Evolutionary conservation across 1,140 invertebrate species (phyloP), one percentile per base, ranked within the genome.

Genomic region (Pseudomyrmex concolor): DNA sequence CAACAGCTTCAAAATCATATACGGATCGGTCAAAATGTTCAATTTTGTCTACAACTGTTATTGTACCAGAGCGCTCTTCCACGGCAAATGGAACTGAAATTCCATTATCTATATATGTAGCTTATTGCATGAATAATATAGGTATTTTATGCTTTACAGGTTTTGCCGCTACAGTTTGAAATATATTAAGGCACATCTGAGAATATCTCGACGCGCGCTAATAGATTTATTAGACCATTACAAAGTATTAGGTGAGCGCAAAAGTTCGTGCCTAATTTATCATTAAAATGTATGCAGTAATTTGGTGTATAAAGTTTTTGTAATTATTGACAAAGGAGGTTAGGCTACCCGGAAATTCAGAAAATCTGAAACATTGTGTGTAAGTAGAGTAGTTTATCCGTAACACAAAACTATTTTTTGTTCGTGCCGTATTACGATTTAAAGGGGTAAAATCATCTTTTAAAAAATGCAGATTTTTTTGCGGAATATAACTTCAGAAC

Each of bases 21-120:
- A 95, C 92, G 7, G 95, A 94, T 34, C 95, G 93, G 15, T 96
- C 95, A 86, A 96, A 98, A 76, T 97, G 96, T 2, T 95, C 94
- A 71, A 98, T 94, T 63, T 96, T 96, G 43, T 97, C 95, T 13
- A 97, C 96, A 0, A 98, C 97, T 7, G 97, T 97, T 34, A 99
- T 97, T 1, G 97, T 97, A 2, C 98, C 98, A 8, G 97, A 97
- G 80, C 96, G 94, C 86, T 98, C 97, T 94, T 99, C 98, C 50
- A 99, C 97, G 15, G 96, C 97, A 93, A 98, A 98, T 8, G 98
- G 97, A 74, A 99, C 97, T 97, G 93, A 76, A 95, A 96, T 74
- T 19, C 48, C 59, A 71, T 66, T 57, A 55, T 22, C 10, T 70
- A 84, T 81, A 64, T 73, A 88, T 89, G 78, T 74, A 80, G n/a